A percentile compares a stretch with the other conserved stretches of the same genome.
phyloP scores from a whole-genome alignment of 2,113 vertebrate genomes.

The Lepisosteus osseus region DNA sequence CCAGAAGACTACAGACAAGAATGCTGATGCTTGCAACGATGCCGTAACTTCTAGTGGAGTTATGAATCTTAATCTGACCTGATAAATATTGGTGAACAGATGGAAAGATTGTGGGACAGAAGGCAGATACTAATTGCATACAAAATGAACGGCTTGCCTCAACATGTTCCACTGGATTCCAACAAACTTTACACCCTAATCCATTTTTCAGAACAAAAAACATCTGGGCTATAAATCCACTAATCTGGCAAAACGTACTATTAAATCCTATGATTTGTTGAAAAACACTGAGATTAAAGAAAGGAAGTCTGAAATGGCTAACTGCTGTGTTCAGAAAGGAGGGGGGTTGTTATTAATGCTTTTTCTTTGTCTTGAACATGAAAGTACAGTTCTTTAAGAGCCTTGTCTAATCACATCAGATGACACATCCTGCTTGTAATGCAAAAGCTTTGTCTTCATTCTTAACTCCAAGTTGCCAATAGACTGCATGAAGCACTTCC shows the following conservation, averaged over 20 bases:
- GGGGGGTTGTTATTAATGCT: conserved; percentile 81
- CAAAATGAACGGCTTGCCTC: conserved; percentile 73
- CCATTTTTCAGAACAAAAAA: conserved; percentile 98
- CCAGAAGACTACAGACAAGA: too few species aligned
- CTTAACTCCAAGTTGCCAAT: conserved; percentile 67
- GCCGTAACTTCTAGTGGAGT: conserved; percentile 20
- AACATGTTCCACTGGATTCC: conserved; percentile 83
- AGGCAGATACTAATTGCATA: conserved; percentile 76
- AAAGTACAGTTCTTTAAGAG: conserved; percentile 88
- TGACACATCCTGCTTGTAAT: conserved; percentile 82
- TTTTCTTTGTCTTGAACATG: conserved; percentile 89
- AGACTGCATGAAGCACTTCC: conserved; percentile 27
- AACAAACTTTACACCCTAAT: conserved; percentile 94
- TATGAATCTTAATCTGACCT: conserved; percentile 65
- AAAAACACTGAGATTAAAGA: conserved; percentile 97
- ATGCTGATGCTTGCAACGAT: too few species aligned
- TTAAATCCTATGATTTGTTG: conserved; percentile 98
- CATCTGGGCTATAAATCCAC: conserved; percentile 96
- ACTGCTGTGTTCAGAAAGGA: conserved; percentile 73
- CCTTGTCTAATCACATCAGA: conserved; percentile 96
- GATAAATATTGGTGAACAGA: conserved; percentile 81
- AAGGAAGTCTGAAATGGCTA: conserved; percentile 90
- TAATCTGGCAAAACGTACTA: conserved; percentile 93
- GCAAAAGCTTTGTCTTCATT: conserved; percentile 74
- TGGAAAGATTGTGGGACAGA: conserved; percentile 75